Evolutionary conservation across 2,797 vertebrate species (phyloP), one percentile per base, ranked within the genome.

Genomic region (Melanotaenia parkinsoni): DNA sequence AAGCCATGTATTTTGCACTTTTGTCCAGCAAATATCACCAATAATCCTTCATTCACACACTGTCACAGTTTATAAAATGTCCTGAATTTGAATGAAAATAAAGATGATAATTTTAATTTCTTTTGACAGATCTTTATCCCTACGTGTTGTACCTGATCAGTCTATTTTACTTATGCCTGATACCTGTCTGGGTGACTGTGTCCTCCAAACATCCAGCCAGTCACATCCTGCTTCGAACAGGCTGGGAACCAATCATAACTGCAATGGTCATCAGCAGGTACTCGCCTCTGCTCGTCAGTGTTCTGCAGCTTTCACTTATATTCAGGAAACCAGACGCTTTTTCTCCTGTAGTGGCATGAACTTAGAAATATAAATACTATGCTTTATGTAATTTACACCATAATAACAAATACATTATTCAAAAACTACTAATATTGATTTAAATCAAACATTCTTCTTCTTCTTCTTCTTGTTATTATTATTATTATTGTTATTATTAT

Each of bases 201-300:
- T 95, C 97, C 22, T 92, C 92, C 63, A 97, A 96, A 82, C 96
- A 98, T 70, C 95, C 97, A 73, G 96, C 95, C 78, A 98, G 96
- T 84, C 94, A 93, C 80, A 95, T 95, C 54, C 95, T 99, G 74
- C 96, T 99, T 28, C 92, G 94, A 65, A 95, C 96, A 33, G 96
- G 97, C 75, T 99, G 97, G 98, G 97, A 98, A 79, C 97, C 98
- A 22, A 96, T 99, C 84, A 95, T 98, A 58, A 97, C 96, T 67
- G 96, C 97, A 24, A 96, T 98, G 96, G 57, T 95, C 61, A 97
- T 99, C 76, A 99, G 97, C 95, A 99, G 98, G 97, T 99, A 80
- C 0, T 0, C 50, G 2, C 43, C 10, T 20, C 6, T 2, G 2
- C 24, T 38, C 11, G 4, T 47, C 8, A 37, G 5, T 50, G 4